Conservation (phyloP, 2,797 vertebrate species). For the Sebastes vulpes region DNA sequence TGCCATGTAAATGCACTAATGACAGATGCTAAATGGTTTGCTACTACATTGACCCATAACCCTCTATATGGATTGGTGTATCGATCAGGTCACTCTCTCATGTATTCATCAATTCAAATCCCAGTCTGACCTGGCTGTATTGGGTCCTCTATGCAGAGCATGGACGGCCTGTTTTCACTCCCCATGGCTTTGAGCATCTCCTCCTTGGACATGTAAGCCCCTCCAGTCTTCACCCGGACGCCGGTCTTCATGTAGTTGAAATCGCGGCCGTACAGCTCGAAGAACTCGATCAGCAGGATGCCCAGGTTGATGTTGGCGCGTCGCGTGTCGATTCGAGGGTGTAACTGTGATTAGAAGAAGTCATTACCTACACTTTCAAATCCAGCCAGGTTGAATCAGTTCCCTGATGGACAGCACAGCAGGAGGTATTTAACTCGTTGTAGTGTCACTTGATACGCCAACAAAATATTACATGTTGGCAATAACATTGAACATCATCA, state of each 20-base stretch:
- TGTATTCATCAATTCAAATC: not conserved
- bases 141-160: conserved; percentile 98
- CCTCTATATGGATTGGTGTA: not conserved
- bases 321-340: conserved; percentile 95
- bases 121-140: conserved; percentile 90
- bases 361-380: not conserved
- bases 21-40: not conserved
- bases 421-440: not conserved
- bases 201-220: conserved; percentile 95
- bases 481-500: not conserved
- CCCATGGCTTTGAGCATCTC: conserved; percentile 95
- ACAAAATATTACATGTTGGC: not conserved
- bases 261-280: conserved; percentile 96
- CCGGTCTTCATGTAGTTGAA: conserved; percentile 98
- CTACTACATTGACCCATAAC: not conserved
- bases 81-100: not conserved
- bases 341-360: conserved; percentile 83
- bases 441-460: too few species aligned
- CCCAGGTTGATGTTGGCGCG: conserved; percentile 95
- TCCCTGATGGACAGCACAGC: not conserved
- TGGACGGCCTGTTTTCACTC: conserved; percentile 93
- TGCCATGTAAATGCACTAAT: not conserved
- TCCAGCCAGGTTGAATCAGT: not conserved
- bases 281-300: conserved; percentile 98
- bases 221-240: conserved; percentile 95